These are phyloP conservation scores for Macroglossus sobrinus DNA, from an alignment of 2,113 vertebrate species.

Conservation along the genomic window DNA sequence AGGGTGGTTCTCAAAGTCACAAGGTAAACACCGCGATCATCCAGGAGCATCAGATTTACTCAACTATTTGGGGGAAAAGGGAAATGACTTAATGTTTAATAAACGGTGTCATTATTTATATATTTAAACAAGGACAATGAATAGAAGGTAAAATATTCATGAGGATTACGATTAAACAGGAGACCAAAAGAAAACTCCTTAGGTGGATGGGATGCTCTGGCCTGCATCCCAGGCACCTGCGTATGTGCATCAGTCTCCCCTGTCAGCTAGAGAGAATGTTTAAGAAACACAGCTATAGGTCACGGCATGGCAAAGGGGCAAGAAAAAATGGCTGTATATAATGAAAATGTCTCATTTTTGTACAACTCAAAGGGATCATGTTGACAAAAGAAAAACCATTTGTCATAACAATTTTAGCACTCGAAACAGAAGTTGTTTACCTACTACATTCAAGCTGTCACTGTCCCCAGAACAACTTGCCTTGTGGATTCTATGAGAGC, in stretches of 20 bases:
- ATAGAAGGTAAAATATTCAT: neutral
- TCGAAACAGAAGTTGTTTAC: conserved; percentile 53
- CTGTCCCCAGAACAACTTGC: conserved; percentile 7
- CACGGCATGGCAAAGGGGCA: neutral
- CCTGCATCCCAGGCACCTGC: neutral
- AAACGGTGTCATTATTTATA: neutral
- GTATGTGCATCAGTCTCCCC: neutral
- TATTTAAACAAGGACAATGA: conserved; percentile 20
- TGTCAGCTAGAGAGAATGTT: neutral
- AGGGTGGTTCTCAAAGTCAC: neutral
- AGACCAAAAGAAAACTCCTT: neutral
- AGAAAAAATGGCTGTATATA: neutral
- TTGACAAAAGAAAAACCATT: conserved; percentile 45
- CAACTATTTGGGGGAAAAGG: neutral
- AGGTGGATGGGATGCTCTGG: neutral
- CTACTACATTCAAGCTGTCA: conserved; percentile 39
- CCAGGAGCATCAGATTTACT: neutral
- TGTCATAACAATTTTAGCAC: conserved; percentile 15
- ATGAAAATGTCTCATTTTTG: neutral
- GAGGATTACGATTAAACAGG: neutral
- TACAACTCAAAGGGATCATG: neutral
- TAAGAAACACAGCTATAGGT: neutral
- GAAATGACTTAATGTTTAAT: neutral
- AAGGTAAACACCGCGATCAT: neutral
- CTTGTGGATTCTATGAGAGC: neutral